Conservation (phyloP, 2,113 vertebrate species). For the Pycnonotus jocosus region DNA sequence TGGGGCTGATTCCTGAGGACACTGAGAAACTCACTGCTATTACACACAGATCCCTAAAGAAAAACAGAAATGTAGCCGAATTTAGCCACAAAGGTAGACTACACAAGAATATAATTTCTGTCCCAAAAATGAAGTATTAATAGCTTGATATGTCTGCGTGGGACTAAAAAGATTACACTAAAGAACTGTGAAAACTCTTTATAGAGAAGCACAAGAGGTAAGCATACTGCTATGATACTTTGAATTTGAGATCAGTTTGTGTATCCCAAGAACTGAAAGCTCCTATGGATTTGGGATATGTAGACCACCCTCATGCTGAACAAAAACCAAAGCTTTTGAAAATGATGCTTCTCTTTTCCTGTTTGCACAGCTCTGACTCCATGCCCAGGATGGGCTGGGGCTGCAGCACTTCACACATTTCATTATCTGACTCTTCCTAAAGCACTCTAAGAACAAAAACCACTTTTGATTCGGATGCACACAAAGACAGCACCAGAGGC, state of each 20-base stretch:
- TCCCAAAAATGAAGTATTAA: background rate
- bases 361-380: background rate
- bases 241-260: background rate
- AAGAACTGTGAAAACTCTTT: background rate
- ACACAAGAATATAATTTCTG: background rate
- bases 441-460: background rate
- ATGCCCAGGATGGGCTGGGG: background rate
- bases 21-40: background rate
- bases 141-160: rapidly evolving
- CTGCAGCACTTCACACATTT: rapidly evolving
- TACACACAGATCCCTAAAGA: background rate
- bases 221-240: background rate
- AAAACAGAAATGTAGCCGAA: background rate
- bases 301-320: background rate
- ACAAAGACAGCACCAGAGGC: background rate
- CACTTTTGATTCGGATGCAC: background rate
- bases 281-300: background rate
- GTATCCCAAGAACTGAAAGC: background rate
- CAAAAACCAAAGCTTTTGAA: background rate
- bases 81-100: background rate
- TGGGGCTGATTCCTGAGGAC: background rate
- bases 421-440: background rate
- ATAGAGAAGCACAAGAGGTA: background rate
- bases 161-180: background rate
- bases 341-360: background rate